Evolutionary conservation across 1,140 invertebrate species (phyloP), one percentile per base, ranked within the genome.

Genomic region (Pomacea maculata): DNA sequence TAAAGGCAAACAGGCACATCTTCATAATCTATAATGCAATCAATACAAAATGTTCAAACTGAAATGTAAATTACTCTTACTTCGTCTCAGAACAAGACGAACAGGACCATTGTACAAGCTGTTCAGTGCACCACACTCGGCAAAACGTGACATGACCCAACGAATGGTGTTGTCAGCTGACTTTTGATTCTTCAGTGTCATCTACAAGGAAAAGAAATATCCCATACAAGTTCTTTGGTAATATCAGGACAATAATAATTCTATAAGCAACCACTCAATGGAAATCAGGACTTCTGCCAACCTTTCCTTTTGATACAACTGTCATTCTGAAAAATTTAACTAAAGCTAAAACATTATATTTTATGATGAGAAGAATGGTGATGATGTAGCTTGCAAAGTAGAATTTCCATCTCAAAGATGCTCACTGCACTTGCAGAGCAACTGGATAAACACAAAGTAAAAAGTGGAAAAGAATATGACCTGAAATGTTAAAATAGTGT

Each of bases 61-160:
- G 34, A 45, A 45, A 45, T 45, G 34, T 45, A 45, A 45, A 45
- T 45, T 45, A 45, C 64, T 86, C 88, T 87, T 94, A 85, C 97
- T 95, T 83, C 97, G 96, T 17, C 94, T 97, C 54, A 99, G 92
- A 80, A 95, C 94, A 63, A 98, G 94, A 92, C 97, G 94, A 88
- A 98, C 96, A 0, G 97, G 97, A 85, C 96, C 92, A 79, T 97
- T 95, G 91, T 98, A 97, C 0, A 97, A 95, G 25, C 96, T 98
- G 91, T 97, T 88, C 14, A 91, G 83, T 5, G 73, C 85, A 12
- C 82, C 82, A 75, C 90, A 91, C 21, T 88, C 86, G 25, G 90
- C 86, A 83, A 88, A 90, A n/a, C 88, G 76, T 63, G 89, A 90
- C 88, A 90, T 90, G 14, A 85, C 86, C 86, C 89, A 91, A 21